These are phyloP conservation scores for Plutomurus gul DNA, from an alignment of 1,140 invertebrate genomes.

Conservation along the genomic window DNA sequence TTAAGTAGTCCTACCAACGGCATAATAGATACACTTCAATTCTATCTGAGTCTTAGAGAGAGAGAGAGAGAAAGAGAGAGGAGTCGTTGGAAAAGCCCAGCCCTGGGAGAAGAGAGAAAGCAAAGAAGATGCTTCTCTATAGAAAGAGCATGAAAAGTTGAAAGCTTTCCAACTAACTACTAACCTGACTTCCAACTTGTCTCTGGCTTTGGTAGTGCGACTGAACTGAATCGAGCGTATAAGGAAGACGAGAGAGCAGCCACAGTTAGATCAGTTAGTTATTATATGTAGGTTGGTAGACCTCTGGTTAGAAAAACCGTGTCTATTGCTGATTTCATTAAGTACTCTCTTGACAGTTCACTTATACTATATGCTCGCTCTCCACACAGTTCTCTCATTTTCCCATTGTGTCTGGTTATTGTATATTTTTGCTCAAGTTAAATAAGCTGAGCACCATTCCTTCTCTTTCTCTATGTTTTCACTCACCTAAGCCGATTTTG, in stretches of 20 bases:
- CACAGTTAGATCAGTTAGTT: too few relatives aligned
- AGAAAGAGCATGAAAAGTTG: slow-evolving; percentile 5
- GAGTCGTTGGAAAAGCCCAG: background rate
- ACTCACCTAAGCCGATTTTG: background rate
- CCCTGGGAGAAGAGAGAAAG: too few relatives aligned
- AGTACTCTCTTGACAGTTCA: slow-evolving; percentile 6
- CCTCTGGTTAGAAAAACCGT: slow-evolving; percentile 12
- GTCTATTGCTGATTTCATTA: slow-evolving; percentile 29
- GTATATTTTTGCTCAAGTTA: too few relatives aligned
- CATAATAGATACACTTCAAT: background rate
- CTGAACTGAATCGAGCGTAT: too few relatives aligned
- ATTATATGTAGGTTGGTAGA: too few relatives aligned
- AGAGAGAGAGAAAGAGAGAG: slow-evolving; percentile 6
- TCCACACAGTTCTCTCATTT: background rate
- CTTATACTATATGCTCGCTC: background rate
- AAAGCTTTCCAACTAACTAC: slow-evolving; percentile 13
- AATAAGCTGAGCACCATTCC: too few relatives aligned
- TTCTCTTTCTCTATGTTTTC: background rate
- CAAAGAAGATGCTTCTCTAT: background rate
- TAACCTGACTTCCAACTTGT: background rate
- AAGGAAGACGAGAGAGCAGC: too few relatives aligned
- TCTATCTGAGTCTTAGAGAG: background rate
- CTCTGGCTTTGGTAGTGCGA: too few relatives aligned
- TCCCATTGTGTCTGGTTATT: background rate
- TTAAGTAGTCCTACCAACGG: too few relatives aligned